A percentile compares a stretch with the other conserved stretches of the same genome.
These are phyloP conservation scores for Pica pica DNA, from an alignment of 2,113 vertebrate genomes.

Conservation along the genomic window DNA sequence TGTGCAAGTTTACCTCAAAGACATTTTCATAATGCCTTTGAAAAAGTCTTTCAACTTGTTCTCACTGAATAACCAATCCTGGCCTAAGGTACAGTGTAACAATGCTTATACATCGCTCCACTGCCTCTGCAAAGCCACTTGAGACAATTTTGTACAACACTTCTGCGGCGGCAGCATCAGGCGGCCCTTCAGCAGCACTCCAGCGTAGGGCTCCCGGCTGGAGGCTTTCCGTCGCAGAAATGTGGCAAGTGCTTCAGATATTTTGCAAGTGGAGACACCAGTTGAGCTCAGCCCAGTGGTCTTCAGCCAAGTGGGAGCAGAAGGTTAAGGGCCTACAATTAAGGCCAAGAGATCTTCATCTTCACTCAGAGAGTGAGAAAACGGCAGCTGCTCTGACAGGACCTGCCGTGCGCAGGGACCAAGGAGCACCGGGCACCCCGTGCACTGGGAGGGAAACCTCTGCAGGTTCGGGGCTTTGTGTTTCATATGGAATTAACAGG, in stretches of 20 bases:
- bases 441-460: neutral
- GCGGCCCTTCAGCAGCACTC: neutral
- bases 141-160: neutral
- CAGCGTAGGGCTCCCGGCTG: neutral
- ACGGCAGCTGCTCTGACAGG: neutral
- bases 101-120: neutral
- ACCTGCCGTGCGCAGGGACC: accelerated
- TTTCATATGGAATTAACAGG: neutral
- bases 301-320: neutral
- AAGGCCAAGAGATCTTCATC: neutral
- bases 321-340: neutral
- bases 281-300: neutral
- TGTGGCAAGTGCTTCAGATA: neutral
- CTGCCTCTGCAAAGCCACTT: neutral
- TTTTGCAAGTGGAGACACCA: neutral
- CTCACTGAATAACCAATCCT: neutral
- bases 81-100: neutral
- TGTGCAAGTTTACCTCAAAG: neutral
- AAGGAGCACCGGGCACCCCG: accelerated
- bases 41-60: neutral
- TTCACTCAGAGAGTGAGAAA: neutral
- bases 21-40: neutral
- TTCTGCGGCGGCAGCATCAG: neutral
- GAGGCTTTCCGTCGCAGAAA: neutral
- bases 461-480: neutral